Evolutionary conservation across 2,797 vertebrate species (phyloP).

Genomic region (Furcifer pardalis): DNA sequence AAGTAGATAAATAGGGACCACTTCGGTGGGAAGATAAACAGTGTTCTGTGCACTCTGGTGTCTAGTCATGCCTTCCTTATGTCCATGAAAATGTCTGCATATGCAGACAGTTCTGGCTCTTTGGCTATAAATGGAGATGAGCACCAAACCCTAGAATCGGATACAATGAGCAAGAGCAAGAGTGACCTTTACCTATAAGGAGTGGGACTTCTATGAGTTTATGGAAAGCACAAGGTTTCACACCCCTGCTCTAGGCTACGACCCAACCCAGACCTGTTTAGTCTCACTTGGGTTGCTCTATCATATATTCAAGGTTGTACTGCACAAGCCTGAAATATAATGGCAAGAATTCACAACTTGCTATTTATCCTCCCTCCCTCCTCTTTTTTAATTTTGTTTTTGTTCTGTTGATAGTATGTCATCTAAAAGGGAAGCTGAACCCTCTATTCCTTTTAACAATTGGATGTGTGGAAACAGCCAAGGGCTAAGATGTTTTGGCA

Average conservation of each 20-base stretch:
- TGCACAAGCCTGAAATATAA: neutral
- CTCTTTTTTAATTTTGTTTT: neutral
- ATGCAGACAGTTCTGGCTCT: no score
- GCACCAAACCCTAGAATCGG: no score
- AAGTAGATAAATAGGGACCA: no score
- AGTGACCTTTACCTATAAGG: neutral
- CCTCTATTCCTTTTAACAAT: slow-evolving; percentile 43
- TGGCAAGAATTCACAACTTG: neutral
- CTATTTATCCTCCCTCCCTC: neutral
- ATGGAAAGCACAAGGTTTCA: neutral
- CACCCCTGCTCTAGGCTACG: neutral
- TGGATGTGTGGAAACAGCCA: slow-evolving; percentile 46
- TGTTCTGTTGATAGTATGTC: neutral
- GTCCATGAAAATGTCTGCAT: no score
- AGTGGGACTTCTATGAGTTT: neutral
- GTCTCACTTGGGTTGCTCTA: neutral
- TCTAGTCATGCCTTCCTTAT: no score
- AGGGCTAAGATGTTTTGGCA: slow-evolving; percentile 23
- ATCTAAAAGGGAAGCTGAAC: neutral
- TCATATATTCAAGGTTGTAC: neutral
- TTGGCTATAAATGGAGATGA: no score
- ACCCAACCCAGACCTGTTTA: no score
- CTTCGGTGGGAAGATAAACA: no score
- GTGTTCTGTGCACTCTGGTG: no score
- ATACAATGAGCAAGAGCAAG: no score